Conservation (phyloP, 1,140 invertebrate species). For the Penaeus chinensis region DNA sequence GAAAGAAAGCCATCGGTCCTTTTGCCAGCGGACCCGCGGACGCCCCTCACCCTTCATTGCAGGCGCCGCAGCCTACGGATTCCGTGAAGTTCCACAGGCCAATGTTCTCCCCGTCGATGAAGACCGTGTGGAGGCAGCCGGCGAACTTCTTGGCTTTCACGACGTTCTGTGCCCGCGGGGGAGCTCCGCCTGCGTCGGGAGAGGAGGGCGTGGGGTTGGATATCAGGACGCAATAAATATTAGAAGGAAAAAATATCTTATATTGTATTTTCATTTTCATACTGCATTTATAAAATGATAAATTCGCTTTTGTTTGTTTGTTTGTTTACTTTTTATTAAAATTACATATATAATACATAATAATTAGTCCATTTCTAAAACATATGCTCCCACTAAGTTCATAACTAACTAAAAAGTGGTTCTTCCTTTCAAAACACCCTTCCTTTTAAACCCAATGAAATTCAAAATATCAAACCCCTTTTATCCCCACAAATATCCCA, state of each 20-base stretch:
- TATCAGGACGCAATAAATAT: neutral
- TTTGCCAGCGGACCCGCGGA: neutral
- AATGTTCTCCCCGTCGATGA: conserved; percentile 80
- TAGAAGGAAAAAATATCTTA: too few relatives aligned
- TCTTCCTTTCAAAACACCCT: too few relatives aligned
- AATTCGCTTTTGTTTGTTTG: too few relatives aligned
- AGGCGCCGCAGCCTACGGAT: conserved; percentile 75
- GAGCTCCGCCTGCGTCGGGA: conserved; percentile 48
- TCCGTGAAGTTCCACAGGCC: conserved; percentile 91
- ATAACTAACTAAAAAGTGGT: too few relatives aligned
- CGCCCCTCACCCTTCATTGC: conserved; percentile 77
- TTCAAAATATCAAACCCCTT: too few relatives aligned
- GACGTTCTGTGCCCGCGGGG: conserved; percentile 15
- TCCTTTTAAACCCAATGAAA: too few relatives aligned
- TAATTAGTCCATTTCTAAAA: too few relatives aligned
- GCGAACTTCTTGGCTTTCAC: conserved; percentile 65
- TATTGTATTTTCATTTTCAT: too few relatives aligned
- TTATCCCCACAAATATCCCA: neutral
- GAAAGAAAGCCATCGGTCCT: neutral
- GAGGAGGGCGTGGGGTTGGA: neutral
- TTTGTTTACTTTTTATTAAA: too few relatives aligned
- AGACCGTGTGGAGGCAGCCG: conserved; percentile 83
- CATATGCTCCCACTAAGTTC: too few relatives aligned
- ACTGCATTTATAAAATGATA: too few relatives aligned
- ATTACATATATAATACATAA: too few relatives aligned